Conservation (phyloP, 2,888 invertebrate genomes). For the Hypselothyrea guttata region DNA sequence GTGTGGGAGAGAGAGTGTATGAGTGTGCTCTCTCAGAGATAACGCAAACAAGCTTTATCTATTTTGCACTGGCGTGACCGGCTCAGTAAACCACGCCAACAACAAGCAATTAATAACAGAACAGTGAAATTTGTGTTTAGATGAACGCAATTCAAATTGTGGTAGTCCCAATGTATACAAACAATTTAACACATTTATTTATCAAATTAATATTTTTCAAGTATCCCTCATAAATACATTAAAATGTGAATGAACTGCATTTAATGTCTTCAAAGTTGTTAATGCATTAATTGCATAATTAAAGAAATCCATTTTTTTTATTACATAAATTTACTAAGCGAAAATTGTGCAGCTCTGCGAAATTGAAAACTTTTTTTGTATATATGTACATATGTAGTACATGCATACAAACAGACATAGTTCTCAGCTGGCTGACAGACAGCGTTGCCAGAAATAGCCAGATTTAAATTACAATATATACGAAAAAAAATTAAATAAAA, state of each 20-base stretch:
- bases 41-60: constrained; percentile 3
- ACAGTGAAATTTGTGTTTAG: background rate
- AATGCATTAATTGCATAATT: background rate
- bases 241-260: background rate
- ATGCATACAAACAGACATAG: too few relatives aligned
- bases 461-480: too few relatives aligned
- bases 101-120: background rate
- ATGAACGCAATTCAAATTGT: background rate
- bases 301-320: background rate
- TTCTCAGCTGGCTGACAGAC: too few relatives aligned
- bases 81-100: background rate
- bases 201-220: background rate
- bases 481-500: too few relatives aligned
- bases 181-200: background rate
- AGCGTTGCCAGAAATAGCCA: too few relatives aligned
- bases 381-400: too few relatives aligned
- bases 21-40: constrained; percentile 8
- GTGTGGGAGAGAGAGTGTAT: constrained; percentile 1
- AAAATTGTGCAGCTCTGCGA: background rate
- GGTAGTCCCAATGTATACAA: constrained; percentile 2
- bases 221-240: background rate
- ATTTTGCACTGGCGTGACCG: constrained; percentile 2
- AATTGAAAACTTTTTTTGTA: background rate
- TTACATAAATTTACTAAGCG: too few relatives aligned
- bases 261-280: too few relatives aligned